phyloP scores from a whole-genome alignment of 2,888 invertebrate genomes.

The Andrena camellia region DNA sequence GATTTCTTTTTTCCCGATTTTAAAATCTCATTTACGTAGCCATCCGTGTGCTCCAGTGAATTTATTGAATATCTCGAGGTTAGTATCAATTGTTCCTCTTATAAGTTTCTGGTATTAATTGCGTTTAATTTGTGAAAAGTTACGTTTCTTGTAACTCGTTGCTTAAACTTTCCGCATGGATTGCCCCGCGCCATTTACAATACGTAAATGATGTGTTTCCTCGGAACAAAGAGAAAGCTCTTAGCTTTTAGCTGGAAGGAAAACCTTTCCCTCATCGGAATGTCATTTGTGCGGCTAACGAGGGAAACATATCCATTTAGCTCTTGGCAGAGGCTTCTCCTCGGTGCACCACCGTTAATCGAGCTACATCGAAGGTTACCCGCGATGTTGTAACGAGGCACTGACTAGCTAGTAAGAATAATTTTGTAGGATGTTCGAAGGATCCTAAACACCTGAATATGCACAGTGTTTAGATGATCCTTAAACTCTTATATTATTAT shows the following conservation, averaged over 20 bases:
- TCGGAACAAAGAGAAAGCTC: constrained; percentile 28
- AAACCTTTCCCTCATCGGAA: constrained; percentile 41
- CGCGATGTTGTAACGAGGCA: background rate
- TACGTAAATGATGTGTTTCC: background rate
- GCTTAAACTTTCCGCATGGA: background rate
- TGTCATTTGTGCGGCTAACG: constrained; percentile 42
- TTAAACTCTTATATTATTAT: background rate
- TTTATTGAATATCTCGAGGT: background rate
- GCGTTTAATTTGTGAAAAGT: background rate
- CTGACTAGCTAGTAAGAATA: background rate
- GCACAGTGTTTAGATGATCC: background rate
- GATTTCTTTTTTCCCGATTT: too few species aligned
- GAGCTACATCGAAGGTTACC: constrained; percentile 32
- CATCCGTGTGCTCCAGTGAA: too few species aligned
- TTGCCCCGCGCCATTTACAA: background rate
- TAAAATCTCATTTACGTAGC: too few species aligned
- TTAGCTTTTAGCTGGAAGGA: constrained; percentile 9
- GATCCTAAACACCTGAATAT: background rate
- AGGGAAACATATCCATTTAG: constrained; percentile 49
- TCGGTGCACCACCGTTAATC: constrained; percentile 20
- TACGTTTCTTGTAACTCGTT: background rate
- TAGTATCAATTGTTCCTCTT: background rate
- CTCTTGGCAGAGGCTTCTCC: constrained; percentile 22
- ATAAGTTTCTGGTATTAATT: background rate
- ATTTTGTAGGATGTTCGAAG: background rate